Conservation (phyloP, 2,797 vertebrate genomes). For the Florisuga fusca region DNA sequence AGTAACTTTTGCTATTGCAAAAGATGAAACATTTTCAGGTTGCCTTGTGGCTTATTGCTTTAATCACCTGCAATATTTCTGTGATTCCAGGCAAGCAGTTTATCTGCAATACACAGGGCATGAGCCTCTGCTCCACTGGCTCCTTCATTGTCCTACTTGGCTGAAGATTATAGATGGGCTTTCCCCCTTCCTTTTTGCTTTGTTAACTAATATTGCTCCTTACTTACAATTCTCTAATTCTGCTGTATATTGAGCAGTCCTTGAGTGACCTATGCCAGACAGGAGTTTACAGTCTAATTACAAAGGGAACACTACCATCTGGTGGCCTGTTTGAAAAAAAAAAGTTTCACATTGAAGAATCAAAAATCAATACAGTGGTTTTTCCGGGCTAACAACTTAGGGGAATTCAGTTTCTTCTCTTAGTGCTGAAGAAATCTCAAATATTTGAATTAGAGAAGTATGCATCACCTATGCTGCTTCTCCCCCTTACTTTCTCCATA, state of each 20-base stretch:
- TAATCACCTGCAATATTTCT: background rate
- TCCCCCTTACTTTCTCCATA: background rate
- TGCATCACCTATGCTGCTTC: rapidly evolving
- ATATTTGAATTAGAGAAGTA: background rate
- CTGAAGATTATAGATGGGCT: background rate
- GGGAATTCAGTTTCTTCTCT: background rate
- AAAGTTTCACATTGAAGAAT: background rate
- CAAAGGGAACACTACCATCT: constrained; percentile 80
- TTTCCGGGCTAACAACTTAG: background rate
- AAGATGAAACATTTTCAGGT: background rate
- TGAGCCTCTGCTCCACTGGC: background rate
- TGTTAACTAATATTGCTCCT: constrained; percentile 11
- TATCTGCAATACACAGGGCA: background rate
- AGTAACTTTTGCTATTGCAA: background rate
- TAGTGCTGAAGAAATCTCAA: background rate
- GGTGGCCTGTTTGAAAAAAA: constrained; percentile 43
- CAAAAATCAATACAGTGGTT: rapidly evolving
- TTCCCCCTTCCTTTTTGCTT: background rate
- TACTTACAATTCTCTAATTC: background rate
- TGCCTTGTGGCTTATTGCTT: background rate
- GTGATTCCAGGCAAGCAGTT: background rate
- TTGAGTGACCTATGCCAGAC: constrained; percentile 67
- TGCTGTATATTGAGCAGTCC: constrained; percentile 35
- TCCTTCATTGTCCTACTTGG: background rate
- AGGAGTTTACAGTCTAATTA: background rate